Evolutionary conservation across 2,113 vertebrate species (phyloP).

Genomic region (Reinhardtius hippoglossoides): DNA sequence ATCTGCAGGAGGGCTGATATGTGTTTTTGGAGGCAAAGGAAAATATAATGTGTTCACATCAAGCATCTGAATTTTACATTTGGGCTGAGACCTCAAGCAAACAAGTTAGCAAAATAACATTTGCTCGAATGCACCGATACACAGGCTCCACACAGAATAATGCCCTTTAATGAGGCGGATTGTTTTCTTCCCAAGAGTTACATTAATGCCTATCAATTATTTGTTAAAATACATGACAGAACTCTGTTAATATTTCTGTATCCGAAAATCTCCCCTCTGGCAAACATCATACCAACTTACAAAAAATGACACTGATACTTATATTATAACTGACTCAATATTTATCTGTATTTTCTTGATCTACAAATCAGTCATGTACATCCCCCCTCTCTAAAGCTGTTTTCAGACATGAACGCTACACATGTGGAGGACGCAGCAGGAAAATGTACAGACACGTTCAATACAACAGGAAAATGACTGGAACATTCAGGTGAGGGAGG

Average conservation of each 20-base stretch:
- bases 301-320: no score
- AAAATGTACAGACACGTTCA: no score
- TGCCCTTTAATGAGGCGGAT: background rate
- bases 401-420: no score
- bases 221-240: background rate
- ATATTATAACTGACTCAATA: background rate
- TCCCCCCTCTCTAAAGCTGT: background rate
- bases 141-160: background rate
- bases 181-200: background rate
- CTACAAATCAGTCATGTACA: background rate
- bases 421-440: no score
- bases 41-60: background rate
- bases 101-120: background rate
- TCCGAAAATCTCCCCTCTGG: no score
- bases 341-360: background rate
- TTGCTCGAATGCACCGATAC: background rate
- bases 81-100: background rate
- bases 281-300: background rate
- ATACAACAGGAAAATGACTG: no score
- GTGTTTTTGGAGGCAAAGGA: conserved; percentile 1
- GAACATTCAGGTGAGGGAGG: no score
- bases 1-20: background rate
- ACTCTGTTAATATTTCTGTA: no score
- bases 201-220: background rate
- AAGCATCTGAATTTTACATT: background rate